Conservation (phyloP, 2,888 invertebrate species). For the Leptinotarsa tumamoca region DNA sequence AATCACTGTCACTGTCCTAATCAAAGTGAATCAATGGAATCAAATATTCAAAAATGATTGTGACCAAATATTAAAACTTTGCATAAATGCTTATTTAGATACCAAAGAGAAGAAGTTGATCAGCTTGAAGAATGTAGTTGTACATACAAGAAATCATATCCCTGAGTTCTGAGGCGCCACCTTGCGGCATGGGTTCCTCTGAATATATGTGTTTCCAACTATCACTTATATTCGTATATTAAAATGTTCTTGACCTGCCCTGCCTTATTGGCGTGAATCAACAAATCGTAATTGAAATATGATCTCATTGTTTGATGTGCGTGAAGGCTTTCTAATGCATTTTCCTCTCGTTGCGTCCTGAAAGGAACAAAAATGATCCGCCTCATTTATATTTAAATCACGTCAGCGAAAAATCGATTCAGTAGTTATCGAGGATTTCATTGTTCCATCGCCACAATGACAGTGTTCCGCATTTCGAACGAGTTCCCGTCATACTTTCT, state of each 20-base stretch:
- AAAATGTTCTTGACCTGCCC: not conserved
- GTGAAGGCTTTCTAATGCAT: constrained; percentile 9
- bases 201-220: not conserved
- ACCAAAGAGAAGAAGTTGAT: too few relatives aligned
- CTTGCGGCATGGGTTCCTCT: too few relatives aligned
- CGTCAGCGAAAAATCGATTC: constrained; percentile 19
- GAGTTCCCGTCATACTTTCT: constrained; percentile 20
- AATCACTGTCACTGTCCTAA: too few relatives aligned
- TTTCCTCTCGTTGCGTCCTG: constrained; percentile 2
- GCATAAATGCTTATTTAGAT: too few relatives aligned
- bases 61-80: too few relatives aligned
- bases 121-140: too few relatives aligned
- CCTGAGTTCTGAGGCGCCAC: too few relatives aligned
- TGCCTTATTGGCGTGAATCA: not conserved
- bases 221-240: not conserved
- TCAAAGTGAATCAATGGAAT: too few relatives aligned
- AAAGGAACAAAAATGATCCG: constrained; percentile 7
- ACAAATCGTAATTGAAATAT: not conserved
- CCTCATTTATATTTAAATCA: constrained; percentile 14
- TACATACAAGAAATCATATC: too few relatives aligned
- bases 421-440: constrained; percentile 15
- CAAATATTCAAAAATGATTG: too few relatives aligned
- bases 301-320: constrained; percentile 3
- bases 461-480: not conserved
- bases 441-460: constrained; percentile 23